Conservation (phyloP, 2,113 vertebrate genomes). For the Balaeniceps rex region DNA sequence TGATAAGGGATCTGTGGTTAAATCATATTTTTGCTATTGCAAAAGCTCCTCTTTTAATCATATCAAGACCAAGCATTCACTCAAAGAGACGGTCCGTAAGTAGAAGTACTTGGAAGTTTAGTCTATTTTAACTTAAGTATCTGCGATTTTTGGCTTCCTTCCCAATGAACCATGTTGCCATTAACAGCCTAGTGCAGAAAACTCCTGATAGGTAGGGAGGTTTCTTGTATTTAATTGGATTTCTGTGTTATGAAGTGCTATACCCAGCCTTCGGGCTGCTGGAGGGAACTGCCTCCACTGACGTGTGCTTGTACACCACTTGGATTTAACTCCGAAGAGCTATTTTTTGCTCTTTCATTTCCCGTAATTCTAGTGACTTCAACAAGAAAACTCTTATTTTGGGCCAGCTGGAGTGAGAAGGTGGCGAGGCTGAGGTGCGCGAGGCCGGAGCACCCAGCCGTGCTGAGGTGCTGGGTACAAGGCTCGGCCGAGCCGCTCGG, state of each 20-base stretch:
- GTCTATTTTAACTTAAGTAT: not conserved
- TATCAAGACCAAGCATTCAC: no score
- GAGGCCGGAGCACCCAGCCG: not conserved
- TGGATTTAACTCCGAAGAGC: not conserved
- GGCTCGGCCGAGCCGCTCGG: not conserved
- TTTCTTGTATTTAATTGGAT: not conserved
- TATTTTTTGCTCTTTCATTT: not conserved
- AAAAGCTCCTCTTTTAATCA: not conserved
- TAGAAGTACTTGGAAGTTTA: not conserved
- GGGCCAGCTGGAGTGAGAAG: no score
- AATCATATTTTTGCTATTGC: not conserved
- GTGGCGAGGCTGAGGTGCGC: not conserved
- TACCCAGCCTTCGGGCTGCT: not conserved
- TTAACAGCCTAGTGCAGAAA: not conserved
- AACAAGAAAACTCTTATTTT: fast-evolving
- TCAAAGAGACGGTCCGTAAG: no score
- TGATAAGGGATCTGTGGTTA: not conserved
- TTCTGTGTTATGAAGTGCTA: not conserved
- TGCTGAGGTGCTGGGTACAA: not conserved
- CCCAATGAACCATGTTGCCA: not conserved
- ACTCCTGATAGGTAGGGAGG: not conserved
- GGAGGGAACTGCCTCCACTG: not conserved
- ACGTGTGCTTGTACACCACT: not conserved
- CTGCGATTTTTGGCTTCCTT: not conserved
- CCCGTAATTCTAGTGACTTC: no score